Percentiles rank a stretch among this genome's conserved stretches.
Evolutionary conservation across 2,888 invertebrate genomes (phyloP).

Genomic region (Adelognathus sp.): DNA sequence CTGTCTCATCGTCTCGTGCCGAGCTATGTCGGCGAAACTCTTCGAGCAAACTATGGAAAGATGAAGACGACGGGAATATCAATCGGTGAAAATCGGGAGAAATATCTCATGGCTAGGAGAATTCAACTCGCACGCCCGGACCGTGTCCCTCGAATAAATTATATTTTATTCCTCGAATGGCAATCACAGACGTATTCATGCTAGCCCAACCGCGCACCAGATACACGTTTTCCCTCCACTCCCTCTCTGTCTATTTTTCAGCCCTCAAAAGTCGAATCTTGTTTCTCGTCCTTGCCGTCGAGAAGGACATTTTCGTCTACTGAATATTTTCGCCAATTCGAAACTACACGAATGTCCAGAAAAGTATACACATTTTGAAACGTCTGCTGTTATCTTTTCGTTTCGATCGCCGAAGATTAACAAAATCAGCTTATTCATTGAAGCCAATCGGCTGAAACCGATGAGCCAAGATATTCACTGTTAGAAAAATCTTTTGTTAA

Average conservation of each 20-base stretch:
- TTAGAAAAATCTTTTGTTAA: too few species aligned
- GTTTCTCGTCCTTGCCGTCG: constrained; percentile 6
- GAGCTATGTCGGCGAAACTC: not conserved
- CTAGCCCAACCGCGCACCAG: constrained; percentile 21
- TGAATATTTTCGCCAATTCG: not conserved
- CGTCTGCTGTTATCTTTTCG: too few species aligned
- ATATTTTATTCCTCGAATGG: constrained; percentile 74
- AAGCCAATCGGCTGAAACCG: too few species aligned
- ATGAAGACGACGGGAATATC: constrained; percentile 63
- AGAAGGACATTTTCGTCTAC: constrained; percentile 1
- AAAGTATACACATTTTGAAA: too few species aligned
- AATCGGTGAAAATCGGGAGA: constrained; percentile 62
- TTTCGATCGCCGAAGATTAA: too few species aligned
- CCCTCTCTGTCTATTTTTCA: constrained; percentile 28
- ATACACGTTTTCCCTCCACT: constrained; percentile 39
- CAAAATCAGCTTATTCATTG: too few species aligned
- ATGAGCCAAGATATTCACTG: too few species aligned
- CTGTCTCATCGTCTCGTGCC: constrained; percentile 23
- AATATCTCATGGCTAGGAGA: constrained; percentile 42
- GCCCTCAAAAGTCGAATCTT: constrained; percentile 22
- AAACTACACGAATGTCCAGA: not conserved
- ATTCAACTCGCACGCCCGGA: constrained; percentile 48
- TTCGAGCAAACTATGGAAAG: constrained; percentile 1
- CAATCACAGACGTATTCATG: constrained; percentile 79
- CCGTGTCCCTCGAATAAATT: constrained; percentile 74